Conservation (phyloP, 2,888 invertebrate genomes). For the Fissipunctia ypsillon region DNA sequence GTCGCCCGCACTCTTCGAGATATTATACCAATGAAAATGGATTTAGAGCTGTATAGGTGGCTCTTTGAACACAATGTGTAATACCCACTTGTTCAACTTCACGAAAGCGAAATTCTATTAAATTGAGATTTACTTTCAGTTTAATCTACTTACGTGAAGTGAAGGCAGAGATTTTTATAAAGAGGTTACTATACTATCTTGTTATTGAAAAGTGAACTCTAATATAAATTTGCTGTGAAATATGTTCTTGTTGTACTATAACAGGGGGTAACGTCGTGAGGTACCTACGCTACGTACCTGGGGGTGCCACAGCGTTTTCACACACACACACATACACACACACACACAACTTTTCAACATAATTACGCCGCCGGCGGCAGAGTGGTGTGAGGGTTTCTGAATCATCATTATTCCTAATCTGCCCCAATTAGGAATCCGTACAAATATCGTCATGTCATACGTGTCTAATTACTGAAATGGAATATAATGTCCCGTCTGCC, state of each 20-base stretch:
- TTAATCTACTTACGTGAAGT: constrained; percentile 18
- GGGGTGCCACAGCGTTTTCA: constrained; percentile 26
- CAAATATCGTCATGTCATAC: constrained; percentile 65
- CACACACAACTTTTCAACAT: constrained; percentile 61
- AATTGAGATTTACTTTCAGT: constrained; percentile 29
- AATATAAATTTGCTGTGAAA: constrained; percentile 24
- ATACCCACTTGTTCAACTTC: constrained; percentile 14
- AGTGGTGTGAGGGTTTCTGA: constrained; percentile 48
- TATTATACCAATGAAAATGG: constrained; percentile 66
- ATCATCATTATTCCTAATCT: constrained; percentile 71
- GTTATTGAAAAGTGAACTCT: not conserved
- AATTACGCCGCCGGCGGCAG: constrained; percentile 42
- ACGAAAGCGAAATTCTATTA: constrained; percentile 29
- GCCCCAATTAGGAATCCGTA: constrained; percentile 73
- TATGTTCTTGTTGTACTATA: constrained; percentile 35
- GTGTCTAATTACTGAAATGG: constrained; percentile 67
- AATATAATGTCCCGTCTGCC: constrained; percentile 53
- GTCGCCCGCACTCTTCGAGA: constrained; percentile 53
- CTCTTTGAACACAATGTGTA: constrained; percentile 56
- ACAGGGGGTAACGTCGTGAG: constrained; percentile 14
- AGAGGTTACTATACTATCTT: not conserved
- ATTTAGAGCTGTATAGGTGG: constrained; percentile 62
- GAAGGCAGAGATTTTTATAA: constrained; percentile 12
- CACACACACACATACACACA: too few relatives aligned
- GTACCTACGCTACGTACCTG: constrained; percentile 18